Percentiles rank a stretch among this genome's conserved stretches.
phyloP scores from a whole-genome alignment of 2,797 vertebrate genomes.

The Poeciliopsis gracilis region DNA sequence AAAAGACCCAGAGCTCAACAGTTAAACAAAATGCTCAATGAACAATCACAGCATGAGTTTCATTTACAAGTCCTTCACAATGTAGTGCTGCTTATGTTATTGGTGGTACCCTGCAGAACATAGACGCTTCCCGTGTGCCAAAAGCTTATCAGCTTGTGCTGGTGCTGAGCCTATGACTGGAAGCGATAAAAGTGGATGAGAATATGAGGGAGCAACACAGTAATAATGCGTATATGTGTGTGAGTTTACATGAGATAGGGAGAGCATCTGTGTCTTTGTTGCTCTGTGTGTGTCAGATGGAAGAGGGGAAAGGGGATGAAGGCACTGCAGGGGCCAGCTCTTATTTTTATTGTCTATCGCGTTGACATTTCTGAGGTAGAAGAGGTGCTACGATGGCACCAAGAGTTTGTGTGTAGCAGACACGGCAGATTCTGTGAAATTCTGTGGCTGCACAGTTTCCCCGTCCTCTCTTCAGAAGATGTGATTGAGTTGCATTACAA shows the following conservation, averaged over 20 bases:
- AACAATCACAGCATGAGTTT: conserved; percentile 1
- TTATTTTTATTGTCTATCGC: conserved; percentile 19
- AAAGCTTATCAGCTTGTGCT: conserved; percentile 38
- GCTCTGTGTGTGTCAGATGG: conserved; percentile 9
- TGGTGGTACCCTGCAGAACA: conserved; percentile 11
- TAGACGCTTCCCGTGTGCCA: conserved; percentile 5
- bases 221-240: conserved; percentile 7
- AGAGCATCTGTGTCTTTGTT: conserved; percentile 2
- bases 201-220: conserved; percentile 27
- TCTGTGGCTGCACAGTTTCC: conserved; percentile 28
- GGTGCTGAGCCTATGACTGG: conserved; percentile 13
- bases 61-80: not conserved
- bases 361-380: conserved; percentile 39
- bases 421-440: conserved; percentile 14
- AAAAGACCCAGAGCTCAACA: not conserved
- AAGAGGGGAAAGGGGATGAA: conserved; percentile 9
- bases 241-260: conserved; percentile 3
- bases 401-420: conserved; percentile 3
- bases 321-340: not conserved
- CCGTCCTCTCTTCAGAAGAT: conserved; percentile 9
- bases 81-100: not conserved
- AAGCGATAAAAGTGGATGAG: conserved; percentile 13
- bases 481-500: conserved; percentile 28
- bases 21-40: not conserved
- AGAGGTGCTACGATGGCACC: conserved; percentile 10